Conservation (phyloP, 2,888 invertebrate species). For the Criorhina ranunculi region DNA sequence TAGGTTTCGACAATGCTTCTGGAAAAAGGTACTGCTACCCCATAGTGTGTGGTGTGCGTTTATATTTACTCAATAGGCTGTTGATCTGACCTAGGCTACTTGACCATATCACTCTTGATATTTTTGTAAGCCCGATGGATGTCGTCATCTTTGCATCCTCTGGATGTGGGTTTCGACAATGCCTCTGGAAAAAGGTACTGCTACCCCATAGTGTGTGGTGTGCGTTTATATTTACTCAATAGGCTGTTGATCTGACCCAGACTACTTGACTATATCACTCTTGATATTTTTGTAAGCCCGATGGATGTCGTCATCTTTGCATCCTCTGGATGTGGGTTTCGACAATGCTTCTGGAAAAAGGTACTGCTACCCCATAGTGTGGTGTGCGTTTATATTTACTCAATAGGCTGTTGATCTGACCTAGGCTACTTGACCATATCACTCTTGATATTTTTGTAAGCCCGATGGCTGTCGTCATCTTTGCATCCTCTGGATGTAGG, state of each 20-base stretch:
- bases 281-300: background rate
- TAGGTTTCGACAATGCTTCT: background rate
- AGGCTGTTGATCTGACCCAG: too few species aligned
- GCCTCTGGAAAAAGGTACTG: too few species aligned
- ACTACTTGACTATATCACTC: background rate
- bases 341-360: too few species aligned
- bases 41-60: background rate
- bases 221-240: too few species aligned
- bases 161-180: background rate
- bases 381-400: background rate
- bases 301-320: too few species aligned
- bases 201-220: too few species aligned
- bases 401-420: too few species aligned
- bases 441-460: background rate
- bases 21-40: background rate
- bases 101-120: background rate
- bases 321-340: background rate
- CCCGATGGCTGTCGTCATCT: too few species aligned
- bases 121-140: background rate
- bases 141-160: too few species aligned
- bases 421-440: too few species aligned
- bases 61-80: background rate
- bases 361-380: too few species aligned
- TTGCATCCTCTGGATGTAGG: background rate
- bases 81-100: too few species aligned